These are phyloP conservation scores for Scytalopus superciliaris DNA, from an alignment of 2,113 vertebrate species.

Conservation along the genomic window DNA sequence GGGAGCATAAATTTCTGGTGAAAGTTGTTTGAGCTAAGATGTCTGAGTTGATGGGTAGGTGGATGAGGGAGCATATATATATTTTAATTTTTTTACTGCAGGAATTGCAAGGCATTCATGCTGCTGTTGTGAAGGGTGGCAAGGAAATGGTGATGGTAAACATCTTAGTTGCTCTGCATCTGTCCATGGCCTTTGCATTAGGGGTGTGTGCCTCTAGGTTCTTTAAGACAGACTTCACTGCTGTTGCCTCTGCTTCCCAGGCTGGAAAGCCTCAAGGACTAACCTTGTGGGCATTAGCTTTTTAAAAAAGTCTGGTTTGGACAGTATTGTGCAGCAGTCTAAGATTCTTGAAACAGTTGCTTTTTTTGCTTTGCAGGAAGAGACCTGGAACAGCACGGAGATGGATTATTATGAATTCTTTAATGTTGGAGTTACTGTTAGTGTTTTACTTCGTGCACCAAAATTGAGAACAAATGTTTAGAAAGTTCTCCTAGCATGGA, in stretches of 20 bases:
- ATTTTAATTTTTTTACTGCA: not conserved
- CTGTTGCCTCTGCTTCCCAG: not conserved
- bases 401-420: not conserved
- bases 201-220: not conserved
- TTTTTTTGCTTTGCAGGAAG: not conserved
- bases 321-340: not conserved
- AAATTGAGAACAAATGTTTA: not conserved
- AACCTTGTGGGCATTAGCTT: not conserved
- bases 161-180: not conserved
- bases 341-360: not conserved
- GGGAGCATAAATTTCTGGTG: not conserved
- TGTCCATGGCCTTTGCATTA: not conserved
- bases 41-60: not conserved
- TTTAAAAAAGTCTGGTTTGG: not conserved
- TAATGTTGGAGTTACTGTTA: not conserved
- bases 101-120: not conserved
- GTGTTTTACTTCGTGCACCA: not conserved
- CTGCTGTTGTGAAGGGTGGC: not conserved
- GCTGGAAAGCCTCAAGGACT: not conserved
- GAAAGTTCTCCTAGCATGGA: not conserved
- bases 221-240: not conserved
- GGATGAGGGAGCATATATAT: not conserved
- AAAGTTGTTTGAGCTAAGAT: not conserved
- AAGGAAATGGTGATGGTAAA: not conserved
- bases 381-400: not conserved